Evolutionary conservation across 2,113 vertebrate genomes (phyloP).

Genomic region (Paedocypris sp.): DNA sequence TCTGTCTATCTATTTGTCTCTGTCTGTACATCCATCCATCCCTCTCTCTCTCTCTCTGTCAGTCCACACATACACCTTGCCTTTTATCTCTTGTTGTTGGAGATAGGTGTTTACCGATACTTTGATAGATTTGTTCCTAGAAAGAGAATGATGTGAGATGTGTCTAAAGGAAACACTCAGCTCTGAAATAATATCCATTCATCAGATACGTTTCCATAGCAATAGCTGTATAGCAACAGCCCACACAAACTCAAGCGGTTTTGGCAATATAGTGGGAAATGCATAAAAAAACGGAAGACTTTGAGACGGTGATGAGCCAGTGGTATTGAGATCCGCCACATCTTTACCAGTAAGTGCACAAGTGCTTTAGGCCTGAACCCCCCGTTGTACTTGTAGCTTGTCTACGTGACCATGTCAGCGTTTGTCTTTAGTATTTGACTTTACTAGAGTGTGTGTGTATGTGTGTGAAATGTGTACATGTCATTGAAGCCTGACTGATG

Average conservation of each 20-base stretch:
- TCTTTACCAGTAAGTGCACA: constrained; percentile 12
- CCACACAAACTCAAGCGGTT: constrained; percentile 32
- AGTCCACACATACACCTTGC: too few relatives aligned
- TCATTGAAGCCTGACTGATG: constrained; percentile 29
- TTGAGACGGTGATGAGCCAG: constrained; percentile 21
- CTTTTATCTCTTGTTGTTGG: too few relatives aligned
- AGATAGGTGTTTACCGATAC: too few relatives aligned
- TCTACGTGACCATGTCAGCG: constrained; percentile 18
- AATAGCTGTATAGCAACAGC: constrained; percentile 27
- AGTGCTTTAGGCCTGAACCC: background rate
- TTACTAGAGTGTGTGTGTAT: constrained; percentile 39
- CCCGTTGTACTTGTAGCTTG: background rate
- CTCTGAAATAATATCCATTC: constrained; percentile 25
- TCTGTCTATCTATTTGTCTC: too few relatives aligned
- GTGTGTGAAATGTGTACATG: constrained; percentile 33
- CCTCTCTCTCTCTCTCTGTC: too few relatives aligned
- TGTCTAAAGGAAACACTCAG: too few relatives aligned
- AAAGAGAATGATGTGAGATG: constrained; percentile 1
- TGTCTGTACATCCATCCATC: too few relatives aligned
- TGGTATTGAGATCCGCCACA: constrained; percentile 23
- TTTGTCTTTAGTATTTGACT: constrained; percentile 16
- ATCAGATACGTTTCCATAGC: constrained; percentile 26
- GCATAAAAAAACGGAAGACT: constrained; percentile 25
- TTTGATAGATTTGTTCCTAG: background rate
- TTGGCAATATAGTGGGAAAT: constrained; percentile 28